Base-by-base conservation (phyloP, 2,113 vertebrate species). In the Cinclus cinclus region DNA sequence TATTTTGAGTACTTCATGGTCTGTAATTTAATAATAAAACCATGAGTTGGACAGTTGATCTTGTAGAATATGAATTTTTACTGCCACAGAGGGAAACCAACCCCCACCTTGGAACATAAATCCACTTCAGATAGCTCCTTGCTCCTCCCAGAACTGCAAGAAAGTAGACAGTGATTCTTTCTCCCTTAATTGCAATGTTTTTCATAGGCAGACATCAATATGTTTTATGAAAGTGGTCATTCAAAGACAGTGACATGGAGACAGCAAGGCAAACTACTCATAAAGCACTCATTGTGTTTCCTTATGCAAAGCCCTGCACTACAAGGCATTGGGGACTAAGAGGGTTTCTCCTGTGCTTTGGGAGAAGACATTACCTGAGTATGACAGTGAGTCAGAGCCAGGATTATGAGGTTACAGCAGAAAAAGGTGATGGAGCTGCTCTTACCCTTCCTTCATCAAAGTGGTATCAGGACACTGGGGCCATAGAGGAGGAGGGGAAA, bases 401-500 rank as follows among this genome's bases (percentile, higher is more conserved):
- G 3, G 3, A 20, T 85, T 60, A 10, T 1, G 2, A 70, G 22
- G 9, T 31, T 60, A 65, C 0, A 4, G 37, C 25, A 55, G n/a
- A 85, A 31, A 28, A 93, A 59, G 39, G 14, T 3, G 15, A 79
- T 5, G 23, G 9, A 60, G 5, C 7, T 55, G 14, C 70, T 31
- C 55, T 63, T 76, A 24, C 27, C 14, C 2, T 33, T 73, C 25
- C 59, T 83, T 81, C 11, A 12, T 28, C 21, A n/a, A 52, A 44
- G 30, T 5, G 3, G 8, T 14, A 21, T 80, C 53, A 47, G 21
- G 1, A 0, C 2, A 0, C 3, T 73, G 31, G 11, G 30, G 16
- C 24, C 49, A 28, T 3, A 68, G 49, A 67, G 11, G n/a, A 83
- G 52, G 64, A 85, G 10, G 4, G 13, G 41, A 76, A 77, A 37